A percentile compares a stretch with the other conserved stretches of the same genome.
Evolutionary conservation across 2,888 invertebrate species (phyloP).

Genomic region (Uropetala carovei): DNA sequence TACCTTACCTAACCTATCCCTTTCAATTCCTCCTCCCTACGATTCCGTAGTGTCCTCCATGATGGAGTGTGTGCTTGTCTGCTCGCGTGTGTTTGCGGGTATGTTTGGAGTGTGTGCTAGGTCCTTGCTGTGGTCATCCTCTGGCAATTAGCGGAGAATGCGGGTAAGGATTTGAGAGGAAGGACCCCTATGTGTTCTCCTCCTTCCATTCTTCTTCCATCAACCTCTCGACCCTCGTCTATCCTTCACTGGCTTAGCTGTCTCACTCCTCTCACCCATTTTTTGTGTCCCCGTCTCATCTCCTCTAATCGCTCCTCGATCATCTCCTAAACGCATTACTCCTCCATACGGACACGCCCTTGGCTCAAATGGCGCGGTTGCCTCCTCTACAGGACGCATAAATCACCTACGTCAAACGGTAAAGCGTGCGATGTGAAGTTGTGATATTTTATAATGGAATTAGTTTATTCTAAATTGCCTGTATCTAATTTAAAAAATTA

Average conservation of each 20-base stretch:
- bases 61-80: neutral
- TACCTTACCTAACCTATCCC: neutral
- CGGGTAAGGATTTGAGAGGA: neutral
- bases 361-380: neutral
- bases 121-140: neutral
- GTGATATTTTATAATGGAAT: too few relatives aligned
- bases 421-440: too few relatives aligned
- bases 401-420: neutral
- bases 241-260: too few relatives aligned
- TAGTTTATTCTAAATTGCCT: too few relatives aligned
- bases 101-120: too few relatives aligned
- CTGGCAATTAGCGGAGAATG: neutral
- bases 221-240: too few relatives aligned
- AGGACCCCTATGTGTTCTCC: neutral
- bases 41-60: neutral
- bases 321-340: neutral
- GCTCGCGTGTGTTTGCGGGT: neutral
- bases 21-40: neutral
- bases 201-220: neutral
- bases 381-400: neutral
- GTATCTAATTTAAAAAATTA: too few relatives aligned
- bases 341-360: neutral
- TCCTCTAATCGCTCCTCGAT: constrained; percentile 8
- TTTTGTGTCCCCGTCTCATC: neutral
- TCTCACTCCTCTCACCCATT: neutral